These are phyloP conservation scores for Tupaia tana DNA, from an alignment of 2,113 vertebrate genomes.

Conservation along the genomic window DNA sequence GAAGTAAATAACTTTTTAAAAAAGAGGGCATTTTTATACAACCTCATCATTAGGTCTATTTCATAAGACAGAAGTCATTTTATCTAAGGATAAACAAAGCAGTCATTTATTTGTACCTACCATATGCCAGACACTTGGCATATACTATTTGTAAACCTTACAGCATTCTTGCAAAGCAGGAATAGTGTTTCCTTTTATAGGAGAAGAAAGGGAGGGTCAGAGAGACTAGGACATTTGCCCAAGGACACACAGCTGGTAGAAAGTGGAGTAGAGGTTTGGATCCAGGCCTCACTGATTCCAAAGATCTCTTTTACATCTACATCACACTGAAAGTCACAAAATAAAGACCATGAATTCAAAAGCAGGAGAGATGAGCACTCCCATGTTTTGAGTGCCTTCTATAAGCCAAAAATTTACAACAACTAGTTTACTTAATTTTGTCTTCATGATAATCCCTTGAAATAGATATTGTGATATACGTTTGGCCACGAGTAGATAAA, in stretches of 20 bases:
- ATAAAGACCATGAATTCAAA: not conserved
- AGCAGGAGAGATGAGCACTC: not conserved
- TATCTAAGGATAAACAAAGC: not conserved
- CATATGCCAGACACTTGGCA: not conserved
- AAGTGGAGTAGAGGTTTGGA: not conserved
- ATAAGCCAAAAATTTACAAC: not conserved
- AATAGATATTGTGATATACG: not conserved
- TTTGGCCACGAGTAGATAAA: not conserved
- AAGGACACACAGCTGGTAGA: not conserved
- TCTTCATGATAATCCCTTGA: not conserved
- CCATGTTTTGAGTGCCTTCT: not conserved
- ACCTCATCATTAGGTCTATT: not conserved
- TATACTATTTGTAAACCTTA: not conserved
- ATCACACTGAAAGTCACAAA: not conserved
- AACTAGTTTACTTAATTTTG: not conserved
- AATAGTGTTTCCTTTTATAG: constrained; percentile 16
- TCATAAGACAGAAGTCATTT: not conserved
- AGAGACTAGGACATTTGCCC: not conserved
- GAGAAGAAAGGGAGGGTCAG: not conserved
- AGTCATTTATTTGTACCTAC: not conserved
- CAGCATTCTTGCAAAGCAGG: not conserved
- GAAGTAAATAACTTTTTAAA: too few relatives aligned
- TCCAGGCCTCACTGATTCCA: not conserved
- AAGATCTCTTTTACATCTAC: not conserved
- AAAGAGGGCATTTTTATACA: not conserved